Base-by-base conservation (phyloP, 2,113 vertebrate species). In the Daubentonia madagascariensis region DNA sequence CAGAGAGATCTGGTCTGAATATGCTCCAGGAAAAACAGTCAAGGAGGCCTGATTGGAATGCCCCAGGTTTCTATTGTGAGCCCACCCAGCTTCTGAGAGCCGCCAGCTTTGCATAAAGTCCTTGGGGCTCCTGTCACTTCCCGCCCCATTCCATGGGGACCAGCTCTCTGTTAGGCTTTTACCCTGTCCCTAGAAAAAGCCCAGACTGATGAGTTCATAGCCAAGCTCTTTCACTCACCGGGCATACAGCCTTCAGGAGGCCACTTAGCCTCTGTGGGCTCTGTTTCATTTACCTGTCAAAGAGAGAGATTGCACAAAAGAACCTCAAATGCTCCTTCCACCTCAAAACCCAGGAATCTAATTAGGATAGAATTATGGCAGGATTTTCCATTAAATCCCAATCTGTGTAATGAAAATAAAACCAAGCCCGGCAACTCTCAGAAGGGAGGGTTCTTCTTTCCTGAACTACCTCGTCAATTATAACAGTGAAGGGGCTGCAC, bases 381-480 rank as follows among this genome's bases (percentile, higher is more conserved):
- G 25, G 59, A 79, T 78, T 90, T 88, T 79, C 70, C 83, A 70
- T 50, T 37, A 93, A 89, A 61, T 23, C 32, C 54, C 72, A 85
- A 12, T 18, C 57, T 54, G 20, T 37, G 54, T 57, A 59, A 81
- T 52, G 57, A 61, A 96, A 79, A 59, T 91, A 87, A 96, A 96
- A 94, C 43, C 84, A 96, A 94, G n/a, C 35, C 18, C 22, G 48
- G 73, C n/a, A 87, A 80, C 22, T 59, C 48, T 80, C 43, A 50
- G 12, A 96, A 65, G 50, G 68, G 45, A 85, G 52, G n/a, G 68
- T 57, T 96, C 35, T 89, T 92, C 70, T 96, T 95, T 85, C 54
- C 72, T 43, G 35, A 72, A 65, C 40, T 57, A 35, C 32, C 50
- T 90, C 43, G 72, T 91, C 57, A 94, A 81, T 89, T 73, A 9